These are phyloP conservation scores for Mycteria americana DNA, from an alignment of 2,797 vertebrate genomes.

Conservation along the genomic window DNA sequence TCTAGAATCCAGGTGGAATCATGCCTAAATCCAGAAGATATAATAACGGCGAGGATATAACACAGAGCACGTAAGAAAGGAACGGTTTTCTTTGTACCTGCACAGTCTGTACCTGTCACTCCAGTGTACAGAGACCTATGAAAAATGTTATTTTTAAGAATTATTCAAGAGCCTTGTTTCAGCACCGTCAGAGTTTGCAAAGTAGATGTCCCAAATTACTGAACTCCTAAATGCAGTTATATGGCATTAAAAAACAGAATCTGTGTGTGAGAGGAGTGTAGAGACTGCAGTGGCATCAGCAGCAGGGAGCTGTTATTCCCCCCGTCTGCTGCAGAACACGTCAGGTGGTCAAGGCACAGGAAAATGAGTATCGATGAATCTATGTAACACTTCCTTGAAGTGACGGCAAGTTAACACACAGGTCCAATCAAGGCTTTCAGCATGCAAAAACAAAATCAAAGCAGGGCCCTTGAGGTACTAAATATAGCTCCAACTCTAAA, in stretches of 20 bases:
- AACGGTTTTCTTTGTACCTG: background rate
- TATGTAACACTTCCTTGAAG: conserved; percentile 26
- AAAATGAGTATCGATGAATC: conserved; percentile 26
- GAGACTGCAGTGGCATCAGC: background rate
- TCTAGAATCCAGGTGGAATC: background rate
- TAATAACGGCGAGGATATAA: background rate
- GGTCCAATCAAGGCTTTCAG: conserved; percentile 33
- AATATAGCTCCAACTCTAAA: conserved; percentile 12
- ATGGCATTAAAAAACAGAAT: background rate
- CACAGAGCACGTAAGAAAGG: background rate
- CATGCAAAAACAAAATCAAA: conserved; percentile 32
- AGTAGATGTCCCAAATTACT: background rate
- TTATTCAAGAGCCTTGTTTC: background rate
- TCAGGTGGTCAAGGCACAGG: background rate
- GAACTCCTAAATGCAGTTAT: background rate
- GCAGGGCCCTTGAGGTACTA: background rate
- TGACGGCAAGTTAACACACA: conserved; percentile 15
- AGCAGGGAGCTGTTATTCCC: conserved; percentile 6
- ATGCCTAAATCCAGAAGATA: background rate
- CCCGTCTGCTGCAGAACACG: background rate
- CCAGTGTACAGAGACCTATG: background rate
- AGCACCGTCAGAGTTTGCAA: background rate
- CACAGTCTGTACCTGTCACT: background rate
- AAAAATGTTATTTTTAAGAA: conserved; percentile 7
- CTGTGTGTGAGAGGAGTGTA: background rate